Evolutionary conservation across 2,797 vertebrate genomes (phyloP).

Genomic region (Antennarius maculatus): DNA sequence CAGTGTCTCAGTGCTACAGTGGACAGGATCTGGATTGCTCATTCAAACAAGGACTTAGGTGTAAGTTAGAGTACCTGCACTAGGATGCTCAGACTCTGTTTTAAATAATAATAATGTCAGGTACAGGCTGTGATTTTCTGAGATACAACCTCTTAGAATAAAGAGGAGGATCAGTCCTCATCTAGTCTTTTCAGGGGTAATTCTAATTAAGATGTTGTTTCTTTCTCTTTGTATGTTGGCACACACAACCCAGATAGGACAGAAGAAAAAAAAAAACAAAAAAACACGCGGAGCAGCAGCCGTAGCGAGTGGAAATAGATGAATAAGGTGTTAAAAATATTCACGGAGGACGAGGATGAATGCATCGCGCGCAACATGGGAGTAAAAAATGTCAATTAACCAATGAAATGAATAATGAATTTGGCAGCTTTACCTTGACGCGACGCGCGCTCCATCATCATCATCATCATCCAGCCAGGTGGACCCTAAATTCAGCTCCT

Average conservation of each 20-base stretch:
- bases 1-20: neutral
- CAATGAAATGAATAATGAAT: slow-evolving; percentile 43
- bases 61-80: slow-evolving; percentile 1
- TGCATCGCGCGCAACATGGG: slow-evolving; percentile 26
- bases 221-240: slow-evolving; percentile 16
- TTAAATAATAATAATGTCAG: slow-evolving; percentile 37
- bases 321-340: slow-evolving; percentile 37
- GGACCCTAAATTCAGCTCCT: slow-evolving; percentile 36
- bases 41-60: slow-evolving; percentile 4
- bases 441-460: slow-evolving; percentile 61
- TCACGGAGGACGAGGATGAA: slow-evolving; percentile 19
- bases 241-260: slow-evolving; percentile 20
- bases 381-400: slow-evolving; percentile 37
- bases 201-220: slow-evolving; percentile 47
- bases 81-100: slow-evolving; percentile 32
- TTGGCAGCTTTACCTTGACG: slow-evolving; percentile 66
- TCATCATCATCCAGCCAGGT: slow-evolving; percentile 40
- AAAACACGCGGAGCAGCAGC: slow-evolving; percentile 8
- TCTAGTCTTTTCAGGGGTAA: slow-evolving; percentile 49
- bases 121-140: neutral
- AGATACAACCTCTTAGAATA: neutral
- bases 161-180: neutral
- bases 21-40: neutral
- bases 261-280: neutral
- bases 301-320: slow-evolving; percentile 39